Conservation (phyloP, 2,888 invertebrate species). For the Pterobdella sp. region DNA sequence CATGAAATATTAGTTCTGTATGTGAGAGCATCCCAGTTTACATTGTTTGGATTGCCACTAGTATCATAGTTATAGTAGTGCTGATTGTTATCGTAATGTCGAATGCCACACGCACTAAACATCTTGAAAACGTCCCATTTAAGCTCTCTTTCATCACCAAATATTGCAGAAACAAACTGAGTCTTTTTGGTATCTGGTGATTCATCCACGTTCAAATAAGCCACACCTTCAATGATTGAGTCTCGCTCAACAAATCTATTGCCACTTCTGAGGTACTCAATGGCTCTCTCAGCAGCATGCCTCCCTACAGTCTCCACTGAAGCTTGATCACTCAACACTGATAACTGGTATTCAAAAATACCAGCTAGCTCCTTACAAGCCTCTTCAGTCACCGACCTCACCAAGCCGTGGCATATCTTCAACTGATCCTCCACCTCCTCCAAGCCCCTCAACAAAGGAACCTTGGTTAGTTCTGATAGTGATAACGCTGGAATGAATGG, state of each 20-base stretch:
- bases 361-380: slow-evolving; percentile 36
- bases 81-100: slow-evolving; percentile 12
- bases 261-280: slow-evolving; percentile 33
- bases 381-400: slow-evolving; percentile 33
- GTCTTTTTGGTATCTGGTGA: slow-evolving; percentile 18
- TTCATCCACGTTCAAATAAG: slow-evolving; percentile 22
- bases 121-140: slow-evolving; percentile 36
- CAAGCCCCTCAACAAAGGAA: slow-evolving; percentile 30
- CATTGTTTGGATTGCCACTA: slow-evolving; percentile 13
- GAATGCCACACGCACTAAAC: slow-evolving; percentile 34
- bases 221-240: slow-evolving; percentile 33
- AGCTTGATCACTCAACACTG: slow-evolving; percentile 33
- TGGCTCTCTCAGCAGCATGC: slow-evolving; percentile 36
- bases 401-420: slow-evolving; percentile 30
- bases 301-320: slow-evolving; percentile 34
- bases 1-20: slow-evolving; percentile 29
- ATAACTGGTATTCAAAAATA: slow-evolving; percentile 38
- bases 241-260: slow-evolving; percentile 36
- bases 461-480: slow-evolving; percentile 26
- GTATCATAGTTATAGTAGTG: slow-evolving; percentile 2
- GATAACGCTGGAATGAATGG: slow-evolving; percentile 31
- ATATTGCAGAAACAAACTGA: slow-evolving; percentile 34
- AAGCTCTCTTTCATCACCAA: slow-evolving; percentile 34
- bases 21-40: slow-evolving; percentile 13
- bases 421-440: slow-evolving; percentile 31